Conservation (phyloP, 2,888 invertebrate species). For the Apotomis capreana region DNA sequence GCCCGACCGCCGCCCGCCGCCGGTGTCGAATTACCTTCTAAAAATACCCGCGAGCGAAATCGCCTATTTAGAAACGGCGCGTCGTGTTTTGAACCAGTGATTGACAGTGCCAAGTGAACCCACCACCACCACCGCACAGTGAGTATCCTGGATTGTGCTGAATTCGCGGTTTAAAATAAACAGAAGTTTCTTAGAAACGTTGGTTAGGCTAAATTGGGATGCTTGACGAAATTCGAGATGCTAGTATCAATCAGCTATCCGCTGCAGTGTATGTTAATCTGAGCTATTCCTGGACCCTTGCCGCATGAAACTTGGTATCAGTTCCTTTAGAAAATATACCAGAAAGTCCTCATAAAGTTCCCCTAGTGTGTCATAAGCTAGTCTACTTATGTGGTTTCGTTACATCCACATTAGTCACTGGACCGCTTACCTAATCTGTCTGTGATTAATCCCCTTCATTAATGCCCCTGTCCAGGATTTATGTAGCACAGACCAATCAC, state of each 20-base stretch:
- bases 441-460: slow-evolving; percentile 24
- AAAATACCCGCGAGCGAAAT: slow-evolving; percentile 81
- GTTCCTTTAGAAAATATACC: not conserved
- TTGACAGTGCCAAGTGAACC: slow-evolving; percentile 81
- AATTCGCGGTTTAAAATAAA: slow-evolving; percentile 75
- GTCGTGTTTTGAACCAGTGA: slow-evolving; percentile 82
- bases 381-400: not conserved
- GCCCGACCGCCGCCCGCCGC: slow-evolving; percentile 74
- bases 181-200: slow-evolving; percentile 76
- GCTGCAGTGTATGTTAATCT: slow-evolving; percentile 25
- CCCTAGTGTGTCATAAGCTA: not conserved
- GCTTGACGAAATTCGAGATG: slow-evolving; percentile 66
- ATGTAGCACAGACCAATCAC: slow-evolving; percentile 9
- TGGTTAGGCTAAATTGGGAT: slow-evolving; percentile 76
- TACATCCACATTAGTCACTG: slow-evolving; percentile 7
- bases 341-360: too few species aligned
- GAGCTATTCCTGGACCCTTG: slow-evolving; percentile 36
- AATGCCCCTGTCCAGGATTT: slow-evolving; percentile 27
- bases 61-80: slow-evolving; percentile 82
- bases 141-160: slow-evolving; percentile 65
- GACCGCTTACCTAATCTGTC: slow-evolving; percentile 15
- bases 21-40: slow-evolving; percentile 83
- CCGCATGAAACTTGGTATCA: slow-evolving; percentile 1
- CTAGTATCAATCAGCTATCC: slow-evolving; percentile 25
- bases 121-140: slow-evolving; percentile 64